Base-by-base conservation (phyloP, 2,888 invertebrate species). In the Sericinus montela region DNA sequence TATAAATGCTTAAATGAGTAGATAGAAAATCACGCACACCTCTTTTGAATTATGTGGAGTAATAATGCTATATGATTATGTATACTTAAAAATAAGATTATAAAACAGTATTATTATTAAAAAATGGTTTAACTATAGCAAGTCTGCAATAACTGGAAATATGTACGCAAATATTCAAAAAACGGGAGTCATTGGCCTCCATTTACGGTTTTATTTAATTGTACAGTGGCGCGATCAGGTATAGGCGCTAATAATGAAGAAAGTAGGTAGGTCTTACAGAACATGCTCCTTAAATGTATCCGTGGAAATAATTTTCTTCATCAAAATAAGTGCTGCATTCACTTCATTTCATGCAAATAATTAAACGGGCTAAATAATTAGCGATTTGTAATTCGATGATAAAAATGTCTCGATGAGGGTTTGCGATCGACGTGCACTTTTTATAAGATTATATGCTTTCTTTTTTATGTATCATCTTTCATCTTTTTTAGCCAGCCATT, bases 101-200 rank as follows among this genome's bases (percentile, higher is more conserved):
- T n/a, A n/a, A n/a, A n/a, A n/a, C n/a, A n/a, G n/a, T n/a, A n/a
- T n/a, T n/a, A n/a, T n/a, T n/a, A 36, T 23, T 30, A 32, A 48
- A 40, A 16, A 36, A 43, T 28, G 5, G 15, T 35, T 35, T 39
- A 19, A n/a, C 25, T 15, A 49, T 19, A 35, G 29, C 16, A 8
- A 45, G 11, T 41, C 29, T 39, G 15, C 30, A 23, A 37, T 50
- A 45, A 50, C 50, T 50, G 50, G 45, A 50, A 29, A 45, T 41
- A 14, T 50, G 40, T 45, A 41, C 40, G 40, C 40, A 50, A 45
- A 50, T 50, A 50, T 45, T 50, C 25, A 45, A 45, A 49, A 50
- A 50, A 45, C 48, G 39, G 45, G 50, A 50, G 50, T 50, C 50
- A 50, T 34, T 50, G 50, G 50, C 50, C 50, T 39, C 40, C 40